Evolutionary conservation across 2,797 vertebrate species (phyloP).

Genomic region (Betta splendens): DNA sequence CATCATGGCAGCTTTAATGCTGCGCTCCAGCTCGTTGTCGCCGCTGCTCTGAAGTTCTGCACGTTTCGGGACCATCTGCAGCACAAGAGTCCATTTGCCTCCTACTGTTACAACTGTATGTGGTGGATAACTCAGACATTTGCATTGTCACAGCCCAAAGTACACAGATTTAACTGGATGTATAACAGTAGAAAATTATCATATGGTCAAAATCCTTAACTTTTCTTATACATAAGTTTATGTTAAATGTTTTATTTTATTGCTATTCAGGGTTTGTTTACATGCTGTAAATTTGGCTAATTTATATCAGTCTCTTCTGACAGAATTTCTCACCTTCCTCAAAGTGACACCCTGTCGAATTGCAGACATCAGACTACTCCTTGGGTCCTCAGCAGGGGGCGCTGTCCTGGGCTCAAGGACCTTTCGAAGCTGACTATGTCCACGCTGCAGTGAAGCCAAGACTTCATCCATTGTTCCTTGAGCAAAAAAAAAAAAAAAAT

Average conservation of each 20-base stretch:
- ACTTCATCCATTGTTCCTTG: constrained; percentile 94
- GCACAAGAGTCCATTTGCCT: neutral
- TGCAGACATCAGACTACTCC: constrained; percentile 85
- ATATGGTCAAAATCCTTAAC: too few relatives aligned
- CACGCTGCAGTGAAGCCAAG: constrained; percentile 88
- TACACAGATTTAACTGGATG: neutral
- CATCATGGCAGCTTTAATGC: constrained; percentile 92
- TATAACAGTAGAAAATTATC: too few relatives aligned
- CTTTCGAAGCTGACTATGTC: constrained; percentile 80
- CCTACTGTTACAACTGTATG: neutral
- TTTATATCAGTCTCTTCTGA: neutral
- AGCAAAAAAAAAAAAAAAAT: constrained; percentile 1
- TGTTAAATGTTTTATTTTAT: too few relatives aligned
- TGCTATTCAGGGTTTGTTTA: too few relatives aligned
- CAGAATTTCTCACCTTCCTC: constrained; percentile 79
- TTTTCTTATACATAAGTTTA: too few relatives aligned
- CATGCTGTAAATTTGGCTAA: too few relatives aligned
- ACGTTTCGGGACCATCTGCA: constrained; percentile 49
- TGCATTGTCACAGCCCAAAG: neutral
- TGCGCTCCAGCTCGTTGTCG: constrained; percentile 88
- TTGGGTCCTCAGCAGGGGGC: constrained; percentile 55
- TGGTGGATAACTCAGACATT: neutral
- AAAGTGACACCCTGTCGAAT: constrained; percentile 90
- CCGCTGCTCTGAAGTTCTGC: constrained; percentile 29
- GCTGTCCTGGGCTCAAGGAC: constrained; percentile 37